phyloP scores from a whole-genome alignment of 2,888 invertebrate genomes.

The Teleiodes luculella region DNA sequence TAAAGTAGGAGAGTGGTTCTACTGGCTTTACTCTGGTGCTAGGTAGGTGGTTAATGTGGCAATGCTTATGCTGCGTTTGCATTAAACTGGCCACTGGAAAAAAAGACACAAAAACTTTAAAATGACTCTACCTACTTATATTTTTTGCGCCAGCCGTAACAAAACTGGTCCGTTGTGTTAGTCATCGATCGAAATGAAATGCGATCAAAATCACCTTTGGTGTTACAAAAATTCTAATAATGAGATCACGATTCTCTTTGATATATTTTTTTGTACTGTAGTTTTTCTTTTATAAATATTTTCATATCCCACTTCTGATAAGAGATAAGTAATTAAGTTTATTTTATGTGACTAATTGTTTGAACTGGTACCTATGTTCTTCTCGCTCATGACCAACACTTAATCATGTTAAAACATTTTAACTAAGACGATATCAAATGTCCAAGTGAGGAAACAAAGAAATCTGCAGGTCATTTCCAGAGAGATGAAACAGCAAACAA shows the following conservation, averaged over 20 bases:
- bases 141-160: neutral
- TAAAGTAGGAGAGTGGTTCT: conserved; percentile 20
- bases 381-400: no score
- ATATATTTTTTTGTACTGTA: no score
- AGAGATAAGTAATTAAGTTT: no score
- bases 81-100: conserved; percentile 8
- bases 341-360: no score
- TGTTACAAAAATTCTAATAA: neutral
- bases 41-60: conserved; percentile 4
- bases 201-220: neutral
- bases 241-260: no score
- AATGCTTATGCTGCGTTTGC: conserved; percentile 29
- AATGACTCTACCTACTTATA: neutral
- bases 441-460: conserved; percentile 13
- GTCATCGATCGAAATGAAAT: neutral
- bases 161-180: neutral
- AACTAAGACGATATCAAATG: neutral
- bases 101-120: neutral
- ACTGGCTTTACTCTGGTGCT: conserved; percentile 24
- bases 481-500: conserved; percentile 22
- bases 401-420: no score
- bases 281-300: no score
- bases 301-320: no score
- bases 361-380: no score
- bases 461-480: conserved; percentile 33